Percentiles rank a stretch among this genome's conserved stretches.
These are phyloP conservation scores for Macrobrachium nipponense DNA, from an alignment of 1,140 invertebrate genomes.

Conservation along the genomic window DNA sequence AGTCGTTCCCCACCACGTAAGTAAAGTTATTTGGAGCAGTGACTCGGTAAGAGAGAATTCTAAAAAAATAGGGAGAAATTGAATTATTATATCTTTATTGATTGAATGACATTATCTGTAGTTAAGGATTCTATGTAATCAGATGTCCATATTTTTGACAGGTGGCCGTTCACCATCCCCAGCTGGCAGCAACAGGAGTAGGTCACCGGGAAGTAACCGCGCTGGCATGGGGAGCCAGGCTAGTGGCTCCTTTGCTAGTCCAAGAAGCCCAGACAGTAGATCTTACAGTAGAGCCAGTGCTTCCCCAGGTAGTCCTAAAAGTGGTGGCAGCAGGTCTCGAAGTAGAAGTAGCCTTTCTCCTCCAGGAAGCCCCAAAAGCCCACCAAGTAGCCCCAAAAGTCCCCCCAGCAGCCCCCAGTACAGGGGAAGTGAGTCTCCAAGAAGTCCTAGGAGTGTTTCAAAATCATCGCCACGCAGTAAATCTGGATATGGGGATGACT, in stretches of 20 bases:
- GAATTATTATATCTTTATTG: background rate
- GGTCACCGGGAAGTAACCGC: background rate
- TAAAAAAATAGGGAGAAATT: background rate
- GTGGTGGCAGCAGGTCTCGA: constrained; percentile 38
- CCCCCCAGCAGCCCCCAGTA: background rate
- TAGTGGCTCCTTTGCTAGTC: constrained; percentile 30
- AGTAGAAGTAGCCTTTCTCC: background rate
- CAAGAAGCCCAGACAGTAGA: constrained; percentile 6
- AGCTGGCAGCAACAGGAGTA: constrained; percentile 31
- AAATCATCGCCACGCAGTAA: background rate
- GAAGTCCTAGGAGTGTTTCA: constrained; percentile 12
- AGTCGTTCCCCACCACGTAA: constrained; percentile 35
- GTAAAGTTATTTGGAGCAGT: background rate
- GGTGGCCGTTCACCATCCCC: constrained; percentile 35
- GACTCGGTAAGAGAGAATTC: too few relatives aligned
- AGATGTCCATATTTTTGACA: background rate
- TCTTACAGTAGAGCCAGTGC: constrained; percentile 21
- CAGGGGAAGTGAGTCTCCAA: constrained; percentile 33
- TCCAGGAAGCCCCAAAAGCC: background rate
- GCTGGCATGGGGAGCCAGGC: constrained; percentile 2
- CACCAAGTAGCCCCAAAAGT: background rate
- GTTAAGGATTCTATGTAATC: background rate
- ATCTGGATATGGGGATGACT: background rate
- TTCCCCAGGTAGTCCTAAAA: constrained; percentile 8
- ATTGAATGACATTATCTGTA: background rate